phyloP scores from a whole-genome alignment of 2,113 vertebrate species.

The Oryctolagus cuniculus region mOryCun1.1 NC_091433.1:38536501-38537000 shows the following conservation, averaged over 20 bases:
- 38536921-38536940: slow-evolving; percentile 35
- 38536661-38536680: not conserved
- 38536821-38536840: slow-evolving; percentile 55
- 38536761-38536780: not conserved
- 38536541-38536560: not conserved
- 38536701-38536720: not conserved
- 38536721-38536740: not conserved
- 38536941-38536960: not conserved
- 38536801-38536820: slow-evolving; percentile 39
- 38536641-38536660: not conserved
- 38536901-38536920: slow-evolving; percentile 53
- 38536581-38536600: slow-evolving; percentile 1
- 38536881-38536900: slow-evolving; percentile 17
- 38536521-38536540: not conserved
- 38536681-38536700: not conserved
- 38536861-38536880: slow-evolving; percentile 62
- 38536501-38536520: not conserved
- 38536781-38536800: slow-evolving; percentile 20
- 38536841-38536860: slow-evolving; percentile 58
- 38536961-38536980: not conserved
- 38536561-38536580: not conserved
- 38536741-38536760: not conserved
- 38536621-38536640: not conserved
- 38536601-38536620: not conserved
- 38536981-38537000: not conserved